Evolutionary conservation across 2,797 vertebrate genomes (phyloP).

Genomic region (Sarcophilus harrisii): DNA sequence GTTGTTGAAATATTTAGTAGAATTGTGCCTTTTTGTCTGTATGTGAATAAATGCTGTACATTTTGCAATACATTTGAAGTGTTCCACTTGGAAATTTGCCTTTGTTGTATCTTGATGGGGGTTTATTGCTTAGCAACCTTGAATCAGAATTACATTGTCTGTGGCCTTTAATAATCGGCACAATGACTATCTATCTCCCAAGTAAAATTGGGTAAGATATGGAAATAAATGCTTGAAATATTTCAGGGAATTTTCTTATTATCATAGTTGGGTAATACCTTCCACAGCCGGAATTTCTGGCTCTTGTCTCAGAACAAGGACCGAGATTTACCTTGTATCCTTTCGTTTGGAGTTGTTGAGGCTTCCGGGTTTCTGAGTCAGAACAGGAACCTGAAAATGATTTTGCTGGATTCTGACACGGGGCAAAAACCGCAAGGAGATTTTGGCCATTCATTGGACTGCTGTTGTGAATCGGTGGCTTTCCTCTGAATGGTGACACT

Average conservation of each 20-base stretch:
- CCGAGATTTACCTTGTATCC: not conserved
- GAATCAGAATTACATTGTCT: not conserved
- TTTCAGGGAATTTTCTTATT: not conserved
- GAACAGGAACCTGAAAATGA: slow-evolving; percentile 21
- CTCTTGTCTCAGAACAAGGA: not conserved
- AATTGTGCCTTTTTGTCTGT: slow-evolving; percentile 92
- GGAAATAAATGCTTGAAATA: not conserved
- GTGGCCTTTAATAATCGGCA: not conserved
- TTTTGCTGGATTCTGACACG: not conserved
- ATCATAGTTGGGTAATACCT: not conserved
- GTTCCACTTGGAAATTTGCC: slow-evolving; percentile 60
- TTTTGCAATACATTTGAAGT: slow-evolving; percentile 86
- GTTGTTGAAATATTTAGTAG: slow-evolving; percentile 89
- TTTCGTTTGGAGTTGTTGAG: not conserved
- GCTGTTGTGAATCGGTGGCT: not conserved
- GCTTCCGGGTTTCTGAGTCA: not conserved
- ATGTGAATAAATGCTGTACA: slow-evolving; percentile 92
- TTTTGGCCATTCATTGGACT: not conserved
- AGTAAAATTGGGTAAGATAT: not conserved
- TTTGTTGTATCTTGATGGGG: not conserved
- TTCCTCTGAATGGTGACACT: not conserved
- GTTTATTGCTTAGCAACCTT: not conserved
- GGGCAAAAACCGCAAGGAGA: not conserved
- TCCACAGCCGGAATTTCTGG: not conserved
- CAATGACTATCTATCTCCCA: not conserved